phyloP scores from a whole-genome alignment of 2,797 vertebrate genomes.

The Hipposideros larvatus region DNA sequence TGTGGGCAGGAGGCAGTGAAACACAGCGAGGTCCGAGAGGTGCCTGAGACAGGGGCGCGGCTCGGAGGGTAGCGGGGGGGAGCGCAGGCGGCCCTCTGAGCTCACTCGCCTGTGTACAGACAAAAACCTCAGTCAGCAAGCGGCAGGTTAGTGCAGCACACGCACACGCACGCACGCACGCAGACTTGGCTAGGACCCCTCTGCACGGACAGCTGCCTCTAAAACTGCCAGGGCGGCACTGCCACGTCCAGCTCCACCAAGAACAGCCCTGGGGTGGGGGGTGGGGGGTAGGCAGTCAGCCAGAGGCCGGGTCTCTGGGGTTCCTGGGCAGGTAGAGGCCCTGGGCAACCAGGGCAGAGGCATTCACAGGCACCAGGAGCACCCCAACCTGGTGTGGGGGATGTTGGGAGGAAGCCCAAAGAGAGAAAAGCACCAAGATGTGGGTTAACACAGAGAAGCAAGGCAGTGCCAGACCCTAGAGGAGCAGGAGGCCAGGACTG shows the following conservation, averaged over 20 bases:
- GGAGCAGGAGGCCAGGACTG: background rate
- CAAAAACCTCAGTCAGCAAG: slow-evolving; percentile 93
- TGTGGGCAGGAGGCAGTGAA: slow-evolving; percentile 87
- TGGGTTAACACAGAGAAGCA: slow-evolving; percentile 68
- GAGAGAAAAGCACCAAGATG: slow-evolving; percentile 64
- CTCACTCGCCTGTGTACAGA: slow-evolving; percentile 93
- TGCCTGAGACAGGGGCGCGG: slow-evolving; percentile 88
- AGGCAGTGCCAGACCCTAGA: slow-evolving; percentile 18
- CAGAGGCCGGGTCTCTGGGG: slow-evolving; percentile 36
- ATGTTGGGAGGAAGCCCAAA: slow-evolving; percentile 21
- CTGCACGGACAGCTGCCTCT: slow-evolving; percentile 12
- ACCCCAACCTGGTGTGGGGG: background rate
- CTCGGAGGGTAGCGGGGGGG: slow-evolving; percentile 88
- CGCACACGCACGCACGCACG: slow-evolving; percentile 61
- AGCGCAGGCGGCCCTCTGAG: slow-evolving; percentile 88
- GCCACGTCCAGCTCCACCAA: background rate
- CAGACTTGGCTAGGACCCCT: slow-evolving; percentile 76
- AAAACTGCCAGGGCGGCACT: background rate
- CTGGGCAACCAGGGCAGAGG: background rate
- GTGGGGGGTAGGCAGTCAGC: background rate
- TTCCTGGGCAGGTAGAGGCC: background rate
- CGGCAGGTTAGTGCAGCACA: slow-evolving; percentile 90
- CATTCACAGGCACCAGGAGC: background rate
- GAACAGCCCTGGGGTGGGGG: background rate
- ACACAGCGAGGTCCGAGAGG: slow-evolving; percentile 89